A percentile compares a stretch with the other conserved stretches of the same genome.
phyloP scores from a whole-genome alignment of 2,113 vertebrate genomes.

The Emydocephalus ijimae region DNA sequence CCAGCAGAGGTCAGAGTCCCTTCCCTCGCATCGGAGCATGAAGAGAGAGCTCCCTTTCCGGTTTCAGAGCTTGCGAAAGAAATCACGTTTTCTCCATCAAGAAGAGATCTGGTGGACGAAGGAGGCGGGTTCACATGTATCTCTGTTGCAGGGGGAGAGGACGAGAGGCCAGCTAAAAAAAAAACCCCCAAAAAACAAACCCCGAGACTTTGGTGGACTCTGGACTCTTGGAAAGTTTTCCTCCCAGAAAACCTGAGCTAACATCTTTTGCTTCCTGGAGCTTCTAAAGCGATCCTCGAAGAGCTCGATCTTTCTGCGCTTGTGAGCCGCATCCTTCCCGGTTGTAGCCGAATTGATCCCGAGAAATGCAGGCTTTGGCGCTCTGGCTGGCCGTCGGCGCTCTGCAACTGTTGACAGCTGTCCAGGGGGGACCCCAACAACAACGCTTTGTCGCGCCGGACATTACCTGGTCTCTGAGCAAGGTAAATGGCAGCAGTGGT shows the following conservation, averaged over 20 bases:
- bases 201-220: background rate
- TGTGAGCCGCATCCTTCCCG: too few species aligned
- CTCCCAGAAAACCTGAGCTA: background rate
- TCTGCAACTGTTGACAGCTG: slow-evolving; percentile 40
- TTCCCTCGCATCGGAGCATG: background rate
- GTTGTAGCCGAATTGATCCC: background rate
- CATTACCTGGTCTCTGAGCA: slow-evolving; percentile 17
- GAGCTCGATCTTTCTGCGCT: background rate
- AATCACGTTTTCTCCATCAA: background rate
- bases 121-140: background rate
- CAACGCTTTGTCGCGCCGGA: slow-evolving; percentile 37
- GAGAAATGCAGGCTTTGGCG: background rate
- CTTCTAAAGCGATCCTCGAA: background rate
- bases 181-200: too few species aligned
- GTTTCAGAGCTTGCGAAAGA: slow-evolving; percentile 21
- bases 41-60: slow-evolving; percentile 28
- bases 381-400: slow-evolving; percentile 37
- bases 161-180: background rate
- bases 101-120: background rate
- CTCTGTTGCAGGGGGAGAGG: background rate
- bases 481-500: slow-evolving; percentile 29
- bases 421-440: background rate
- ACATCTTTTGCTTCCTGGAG: background rate
- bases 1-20: background rate
- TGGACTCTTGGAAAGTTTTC: background rate